These are phyloP conservation scores for Phyllostomus hastatus DNA, from an alignment of 2,113 vertebrate genomes.

Conservation along the genomic window DNA sequence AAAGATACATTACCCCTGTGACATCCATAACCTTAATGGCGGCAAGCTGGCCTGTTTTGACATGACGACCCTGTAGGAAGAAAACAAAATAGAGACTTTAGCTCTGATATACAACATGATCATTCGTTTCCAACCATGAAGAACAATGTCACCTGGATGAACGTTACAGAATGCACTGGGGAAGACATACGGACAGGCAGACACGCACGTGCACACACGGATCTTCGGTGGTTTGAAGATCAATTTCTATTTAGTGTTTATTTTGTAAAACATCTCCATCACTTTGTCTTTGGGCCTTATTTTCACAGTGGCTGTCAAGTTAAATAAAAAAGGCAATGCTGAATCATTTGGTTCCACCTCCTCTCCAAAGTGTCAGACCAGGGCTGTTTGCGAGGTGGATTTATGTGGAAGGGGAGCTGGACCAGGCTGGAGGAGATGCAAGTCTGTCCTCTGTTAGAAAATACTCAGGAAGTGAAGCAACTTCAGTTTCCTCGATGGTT, in stretches of 20 bases:
- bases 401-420: not conserved
- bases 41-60: constrained; percentile 98
- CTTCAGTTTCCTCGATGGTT: not conserved
- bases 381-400: not conserved
- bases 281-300: not conserved
- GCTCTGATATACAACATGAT: constrained; percentile 19
- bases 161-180: not conserved
- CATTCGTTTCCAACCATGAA: not conserved
- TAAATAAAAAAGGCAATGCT: not conserved
- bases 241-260: not conserved
- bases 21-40: constrained; percentile 99
- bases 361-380: not conserved
- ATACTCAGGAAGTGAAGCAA: not conserved
- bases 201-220: not conserved
- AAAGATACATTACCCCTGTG: constrained; percentile 90
- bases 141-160: not conserved
- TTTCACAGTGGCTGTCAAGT: not conserved
- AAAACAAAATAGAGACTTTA: constrained; percentile 19
- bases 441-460: not conserved
- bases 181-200: not conserved
- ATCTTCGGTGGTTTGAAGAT: not conserved
- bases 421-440: not conserved
- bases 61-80: constrained; percentile 94
- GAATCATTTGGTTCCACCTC: not conserved
- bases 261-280: constrained; percentile 4